Percentiles rank a stretch among this genome's conserved stretches.
phyloP scores from a whole-genome alignment of 2,888 invertebrate genomes.

The Heliothis peltigera region DNA sequence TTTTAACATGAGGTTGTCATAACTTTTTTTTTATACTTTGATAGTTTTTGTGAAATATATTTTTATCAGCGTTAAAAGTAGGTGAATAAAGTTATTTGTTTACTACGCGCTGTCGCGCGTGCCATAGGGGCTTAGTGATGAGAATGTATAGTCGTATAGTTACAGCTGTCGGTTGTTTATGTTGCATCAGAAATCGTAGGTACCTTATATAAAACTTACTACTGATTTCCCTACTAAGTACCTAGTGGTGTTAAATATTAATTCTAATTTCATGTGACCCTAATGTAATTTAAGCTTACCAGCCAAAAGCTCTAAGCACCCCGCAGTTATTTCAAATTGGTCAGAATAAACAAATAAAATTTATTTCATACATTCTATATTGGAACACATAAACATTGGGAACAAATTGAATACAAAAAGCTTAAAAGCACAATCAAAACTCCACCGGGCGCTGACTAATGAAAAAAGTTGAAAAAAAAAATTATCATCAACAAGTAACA shows the following conservation, averaged over 20 bases:
- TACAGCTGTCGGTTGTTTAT: conserved; percentile 17
- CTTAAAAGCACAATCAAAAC: conserved; percentile 71
- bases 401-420: conserved; percentile 68
- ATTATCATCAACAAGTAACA: conserved; percentile 90
- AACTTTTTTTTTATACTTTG: neutral
- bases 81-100: conserved; percentile 10
- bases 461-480: conserved; percentile 84
- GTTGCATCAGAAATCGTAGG: conserved; percentile 1
- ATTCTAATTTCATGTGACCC: neutral
- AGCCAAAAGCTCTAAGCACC: conserved; percentile 29
- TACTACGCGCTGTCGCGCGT: conserved; percentile 13
- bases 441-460: conserved; percentile 76
- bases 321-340: conserved; percentile 46
- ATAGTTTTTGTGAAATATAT: neutral
- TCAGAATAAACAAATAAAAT: conserved; percentile 49
- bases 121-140: conserved; percentile 38
- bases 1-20: neutral
- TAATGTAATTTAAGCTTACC: conserved; percentile 8
- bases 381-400: conserved; percentile 58
- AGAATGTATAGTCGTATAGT: neutral
- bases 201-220: neutral
- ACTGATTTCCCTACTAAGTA: neutral
- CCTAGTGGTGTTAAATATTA: neutral
- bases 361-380: conserved; percentile 57
- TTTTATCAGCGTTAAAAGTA: conserved; percentile 5